Percentiles rank a stretch among this genome's conserved stretches.
These are phyloP conservation scores for Pimpla rufipes DNA, from an alignment of 2,888 invertebrate genomes.

Conservation along the genomic window DNA sequence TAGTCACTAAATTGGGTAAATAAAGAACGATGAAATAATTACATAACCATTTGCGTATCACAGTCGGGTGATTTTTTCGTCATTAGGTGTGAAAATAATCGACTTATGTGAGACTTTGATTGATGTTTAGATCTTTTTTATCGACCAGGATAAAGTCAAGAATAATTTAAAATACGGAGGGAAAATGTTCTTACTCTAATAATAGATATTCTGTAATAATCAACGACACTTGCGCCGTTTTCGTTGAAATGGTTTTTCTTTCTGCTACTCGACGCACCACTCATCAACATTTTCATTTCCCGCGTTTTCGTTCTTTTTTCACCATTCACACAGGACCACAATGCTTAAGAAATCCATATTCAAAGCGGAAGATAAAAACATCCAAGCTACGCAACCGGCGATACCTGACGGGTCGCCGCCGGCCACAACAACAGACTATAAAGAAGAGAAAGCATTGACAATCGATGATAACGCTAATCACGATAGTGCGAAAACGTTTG, in stretches of 20 bases:
- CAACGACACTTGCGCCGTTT: not conserved
- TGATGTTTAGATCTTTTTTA: no score
- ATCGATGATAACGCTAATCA: slow-evolving; percentile 71
- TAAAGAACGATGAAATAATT: no score
- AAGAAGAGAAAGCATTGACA: slow-evolving; percentile 30
- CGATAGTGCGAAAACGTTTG: slow-evolving; percentile 75
- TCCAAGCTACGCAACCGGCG: slow-evolving; percentile 33
- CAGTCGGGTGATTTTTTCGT: no score
- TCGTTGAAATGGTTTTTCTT: not conserved
- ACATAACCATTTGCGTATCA: no score
- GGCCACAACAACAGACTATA: slow-evolving; percentile 31
- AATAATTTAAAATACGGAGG: no score
- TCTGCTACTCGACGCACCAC: not conserved
- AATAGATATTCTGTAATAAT: no score
- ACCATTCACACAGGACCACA: slow-evolving; percentile 58
- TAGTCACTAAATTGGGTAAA: no score
- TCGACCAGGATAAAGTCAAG: no score
- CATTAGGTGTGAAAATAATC: no score
- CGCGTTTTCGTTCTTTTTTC: slow-evolving; percentile 29
- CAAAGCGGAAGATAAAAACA: slow-evolving; percentile 52
- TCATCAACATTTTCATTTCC: slow-evolving; percentile 20
- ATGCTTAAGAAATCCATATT: slow-evolving; percentile 44
- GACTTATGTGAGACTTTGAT: no score
- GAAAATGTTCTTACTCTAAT: no score
- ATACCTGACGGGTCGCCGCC: not conserved